Percentiles rank a stretch among this genome's conserved stretches.
Evolutionary conservation across 2,888 invertebrate species (phyloP).

Genomic region (Melangyna quadrimaculata): DNA sequence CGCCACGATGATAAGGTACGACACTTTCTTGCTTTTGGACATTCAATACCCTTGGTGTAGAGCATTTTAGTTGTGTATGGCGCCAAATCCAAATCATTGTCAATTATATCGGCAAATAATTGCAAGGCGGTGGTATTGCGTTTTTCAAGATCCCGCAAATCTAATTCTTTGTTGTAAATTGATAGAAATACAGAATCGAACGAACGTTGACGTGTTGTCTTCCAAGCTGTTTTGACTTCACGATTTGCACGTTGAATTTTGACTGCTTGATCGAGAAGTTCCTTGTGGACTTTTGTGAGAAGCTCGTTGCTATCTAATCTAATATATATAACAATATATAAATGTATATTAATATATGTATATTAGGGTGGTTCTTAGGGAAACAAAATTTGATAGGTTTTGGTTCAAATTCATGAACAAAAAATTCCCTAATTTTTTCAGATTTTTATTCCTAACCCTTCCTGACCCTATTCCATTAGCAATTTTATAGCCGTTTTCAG

Average conservation of each 20-base stretch:
- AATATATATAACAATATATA: too few species aligned
- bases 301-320: conserved; percentile 77
- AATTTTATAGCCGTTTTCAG: too few species aligned
- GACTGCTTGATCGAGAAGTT: conserved; percentile 78
- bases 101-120: conserved; percentile 82
- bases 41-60: conserved; percentile 77
- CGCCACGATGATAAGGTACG: conserved; percentile 77
- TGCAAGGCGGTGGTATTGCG: conserved; percentile 83
- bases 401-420: too few species aligned
- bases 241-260: conserved; percentile 80
- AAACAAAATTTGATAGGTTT: too few species aligned
- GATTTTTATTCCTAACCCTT: too few species aligned
- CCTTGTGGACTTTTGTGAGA: conserved; percentile 77
- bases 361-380: too few species aligned
- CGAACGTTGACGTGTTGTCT: conserved; percentile 75
- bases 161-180: conserved; percentile 81
- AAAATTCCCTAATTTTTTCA: too few species aligned
- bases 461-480: too few species aligned
- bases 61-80: conserved; percentile 77
- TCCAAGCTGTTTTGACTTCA: conserved; percentile 77
- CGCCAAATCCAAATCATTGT: conserved; percentile 75
- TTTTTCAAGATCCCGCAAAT: conserved; percentile 83
- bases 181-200: conserved; percentile 76
- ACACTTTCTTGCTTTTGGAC: conserved; percentile 77
- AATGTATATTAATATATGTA: too few species aligned